Conservation (phyloP, 2,113 vertebrate genomes). For the Jaculus jaculus region DNA sequence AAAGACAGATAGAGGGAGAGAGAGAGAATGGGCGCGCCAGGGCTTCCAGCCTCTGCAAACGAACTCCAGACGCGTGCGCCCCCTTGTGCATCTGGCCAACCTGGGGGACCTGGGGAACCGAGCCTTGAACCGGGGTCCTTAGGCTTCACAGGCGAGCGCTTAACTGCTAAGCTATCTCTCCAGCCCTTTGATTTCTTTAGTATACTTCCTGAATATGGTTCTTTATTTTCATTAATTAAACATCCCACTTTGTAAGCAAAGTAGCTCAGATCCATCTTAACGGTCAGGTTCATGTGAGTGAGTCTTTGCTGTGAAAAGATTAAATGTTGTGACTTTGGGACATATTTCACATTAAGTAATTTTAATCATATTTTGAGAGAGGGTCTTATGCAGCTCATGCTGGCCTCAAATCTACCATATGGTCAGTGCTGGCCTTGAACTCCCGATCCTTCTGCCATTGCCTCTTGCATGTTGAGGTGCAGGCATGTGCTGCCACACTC, state of each 20-base stretch:
- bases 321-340: background rate
- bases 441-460: background rate
- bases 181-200: constrained; percentile 21
- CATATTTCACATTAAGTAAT: constrained; percentile 1
- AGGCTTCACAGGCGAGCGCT: no score
- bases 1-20: no score
- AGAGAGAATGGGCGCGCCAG: no score
- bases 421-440: background rate
- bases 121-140: no score
- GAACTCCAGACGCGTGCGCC: no score
- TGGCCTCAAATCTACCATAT: background rate
- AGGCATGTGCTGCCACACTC: background rate
- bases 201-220: background rate
- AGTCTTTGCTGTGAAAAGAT: constrained; percentile 5
- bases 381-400: background rate
- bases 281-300: background rate
- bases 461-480: background rate
- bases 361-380: background rate
- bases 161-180: no score
- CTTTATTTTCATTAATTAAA: constrained; percentile 3
- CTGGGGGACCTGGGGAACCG: no score
- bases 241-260: background rate
- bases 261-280: background rate
- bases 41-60: no score
- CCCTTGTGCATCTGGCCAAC: no score